Evolutionary conservation across 2,113 vertebrate genomes (phyloP).

Genomic region (Silurus meridionalis): DNA sequence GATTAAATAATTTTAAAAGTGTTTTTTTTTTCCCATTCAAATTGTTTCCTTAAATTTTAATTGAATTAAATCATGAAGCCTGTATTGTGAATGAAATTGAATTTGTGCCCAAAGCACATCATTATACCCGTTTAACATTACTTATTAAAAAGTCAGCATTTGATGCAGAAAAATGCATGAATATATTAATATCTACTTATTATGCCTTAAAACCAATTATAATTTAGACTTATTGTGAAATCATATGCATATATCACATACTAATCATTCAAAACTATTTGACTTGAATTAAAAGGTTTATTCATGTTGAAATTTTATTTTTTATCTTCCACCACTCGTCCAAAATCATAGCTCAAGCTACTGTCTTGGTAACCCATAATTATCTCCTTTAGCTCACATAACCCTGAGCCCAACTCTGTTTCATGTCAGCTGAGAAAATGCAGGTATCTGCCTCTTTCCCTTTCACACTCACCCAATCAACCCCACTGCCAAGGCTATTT

Average conservation of each 20-base stretch:
- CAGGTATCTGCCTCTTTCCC: conserved; percentile 65
- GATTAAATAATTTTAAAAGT: not conserved
- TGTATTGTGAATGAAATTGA: not conserved
- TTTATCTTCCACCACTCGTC: not conserved
- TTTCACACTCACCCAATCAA: conserved; percentile 38
- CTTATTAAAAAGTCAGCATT: not conserved
- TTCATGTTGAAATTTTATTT: not conserved
- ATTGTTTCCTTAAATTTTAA: not conserved
- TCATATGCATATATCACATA: not conserved
- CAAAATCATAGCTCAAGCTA: conserved; percentile 10
- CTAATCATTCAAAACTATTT: too few species aligned
- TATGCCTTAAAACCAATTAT: conserved; percentile 42
- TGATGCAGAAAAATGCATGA: not conserved
- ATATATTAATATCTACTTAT: conserved; percentile 47
- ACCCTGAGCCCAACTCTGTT: not conserved
- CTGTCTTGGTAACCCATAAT: conserved; percentile 25
- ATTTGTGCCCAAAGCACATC: not conserved
- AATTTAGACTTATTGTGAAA: not conserved
- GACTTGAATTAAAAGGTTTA: not conserved
- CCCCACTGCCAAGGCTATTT: conserved; percentile 62
- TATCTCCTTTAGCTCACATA: conserved; percentile 28
- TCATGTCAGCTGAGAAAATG: conserved; percentile 51
- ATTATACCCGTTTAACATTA: not conserved
- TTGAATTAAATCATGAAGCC: not conserved
- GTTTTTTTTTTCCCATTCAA: not conserved